Base-by-base conservation (phyloP, 2,113 vertebrate species). In the Chaetura pelagica region DNA sequence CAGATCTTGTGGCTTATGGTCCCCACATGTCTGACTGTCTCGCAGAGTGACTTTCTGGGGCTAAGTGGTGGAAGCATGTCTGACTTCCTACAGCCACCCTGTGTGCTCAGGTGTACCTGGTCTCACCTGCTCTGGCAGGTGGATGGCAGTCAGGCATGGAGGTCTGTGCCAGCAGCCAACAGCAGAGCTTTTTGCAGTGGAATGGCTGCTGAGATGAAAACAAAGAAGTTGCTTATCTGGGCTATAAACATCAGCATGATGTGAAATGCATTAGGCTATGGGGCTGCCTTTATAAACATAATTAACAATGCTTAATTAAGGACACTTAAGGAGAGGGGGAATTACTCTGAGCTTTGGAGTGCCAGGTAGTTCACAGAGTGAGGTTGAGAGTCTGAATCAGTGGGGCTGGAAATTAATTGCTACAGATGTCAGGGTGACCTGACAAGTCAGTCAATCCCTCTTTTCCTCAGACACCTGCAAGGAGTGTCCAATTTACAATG, bases 81-180 rank as follows among this genome's bases (percentile, higher is more conserved):
- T 59, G 81, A 19, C 52, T 52, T 6, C 74, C 73, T 40, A 5
- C 63, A 62, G 57, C 35, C 62, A 20, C 6, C 32, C 29, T 22
- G 7, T 0, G 0, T 15, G 34, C 61, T 42, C 42, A 42, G 76
- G 27, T n/a, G 4, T 9, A 3, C 2, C 0, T 19, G 44, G 35
- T 44, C 34, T 58, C 7, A 7, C 0, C 0, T 27, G 54, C 22
- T 27, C 21, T 16, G 27, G 40, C 48, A 22, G 48, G 13, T 24
- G 1, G 0, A 12, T 18, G 46, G 10, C 26, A 46, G 75, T 20
- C 17, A 21, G 46, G 15, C 34, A 0, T 4, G 38, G 57, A 16
- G 51, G 30, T 22, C 69, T 44, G 4, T 38, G 57, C 44, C 55
- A 27, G 2, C 4, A 22, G 52, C 58, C 81, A 62, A 42, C 29